Evolutionary conservation across 30 jellyfish, hydroid and myxozoan species (phyloP), one percentile per base, ranked within the genome.

Genomic region (Cassiopea andromeda): DNA sequence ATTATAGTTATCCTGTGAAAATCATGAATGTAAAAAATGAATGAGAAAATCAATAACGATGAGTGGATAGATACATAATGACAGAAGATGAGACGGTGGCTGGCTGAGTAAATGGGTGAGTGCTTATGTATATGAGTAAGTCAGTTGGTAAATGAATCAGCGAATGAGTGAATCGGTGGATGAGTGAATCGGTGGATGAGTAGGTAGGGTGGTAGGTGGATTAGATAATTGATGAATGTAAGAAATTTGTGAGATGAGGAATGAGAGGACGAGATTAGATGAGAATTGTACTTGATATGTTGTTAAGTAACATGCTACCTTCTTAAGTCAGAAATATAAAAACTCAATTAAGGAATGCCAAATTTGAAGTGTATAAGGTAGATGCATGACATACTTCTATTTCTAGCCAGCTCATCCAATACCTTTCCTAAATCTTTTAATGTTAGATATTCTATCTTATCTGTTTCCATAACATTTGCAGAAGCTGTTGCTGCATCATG

Each of bases 401-500:
- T 46, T 13, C 73, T 73, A 58, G 78, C 87, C 14, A 85, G 78
- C 18, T 75, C 93, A 44, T 54, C 75, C 72, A 85, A 75, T 50
- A 85, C 77, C 44, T 47, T 75, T 59, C 93, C 93, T 49, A 85
- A 38, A 19, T 85, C 93, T 44, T 85, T 87, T 48, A 85, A 61
- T 19, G 79, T 73, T 43, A 85, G 73, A 59, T 72, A 71, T 27
- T 85, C 87, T 13, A 47, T 16, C n/a, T 0, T 0, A 43, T 17
- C 19, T 3, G 0, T 54, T 6, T 10, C 64, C 10, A 10, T 54
- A 6, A 54, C 64, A 3, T 54, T 1, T 5, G 47, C 0, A 17
- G 8, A 9, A 68, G 15, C 0, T 8, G 15, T 68, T 7, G 47
- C 77, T 5, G 47, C 45, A 17, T 6, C 7, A 54, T 54, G 12